These are phyloP conservation scores for Bombycilla garrulus DNA, from an alignment of 2,113 vertebrate genomes.

Conservation along the genomic window DNA sequence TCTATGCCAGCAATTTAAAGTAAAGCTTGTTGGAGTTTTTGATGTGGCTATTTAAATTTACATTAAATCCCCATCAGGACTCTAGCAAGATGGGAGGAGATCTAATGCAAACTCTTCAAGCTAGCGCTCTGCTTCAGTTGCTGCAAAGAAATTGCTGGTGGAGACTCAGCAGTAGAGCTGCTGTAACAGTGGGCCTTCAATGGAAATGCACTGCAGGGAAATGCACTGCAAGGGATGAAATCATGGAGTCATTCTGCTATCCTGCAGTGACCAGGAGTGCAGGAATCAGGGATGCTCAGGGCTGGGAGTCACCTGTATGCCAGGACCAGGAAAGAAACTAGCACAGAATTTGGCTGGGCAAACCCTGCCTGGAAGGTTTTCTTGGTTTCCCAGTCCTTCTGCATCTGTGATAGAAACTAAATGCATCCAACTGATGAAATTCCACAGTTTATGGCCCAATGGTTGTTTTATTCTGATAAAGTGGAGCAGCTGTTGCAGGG, in stretches of 20 bases:
- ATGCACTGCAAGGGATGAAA: neutral
- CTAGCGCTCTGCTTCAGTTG: neutral
- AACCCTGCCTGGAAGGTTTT: neutral
- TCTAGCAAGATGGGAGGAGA: neutral
- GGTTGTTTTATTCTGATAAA: neutral
- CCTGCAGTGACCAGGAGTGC: neutral
- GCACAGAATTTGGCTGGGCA: neutral
- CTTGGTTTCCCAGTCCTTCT: neutral
- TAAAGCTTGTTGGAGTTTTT: neutral
- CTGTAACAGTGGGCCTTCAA: rapidly evolving
- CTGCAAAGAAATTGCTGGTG: neutral
- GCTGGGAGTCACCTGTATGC: rapidly evolving
- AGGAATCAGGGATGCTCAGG: neutral
- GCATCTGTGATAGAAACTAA: neutral
- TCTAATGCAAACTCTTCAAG: neutral
- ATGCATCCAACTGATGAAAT: neutral
- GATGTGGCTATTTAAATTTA: neutral
- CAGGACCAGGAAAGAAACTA: neutral
- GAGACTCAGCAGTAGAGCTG: neutral
- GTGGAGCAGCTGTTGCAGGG: neutral
- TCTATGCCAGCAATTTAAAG: neutral
- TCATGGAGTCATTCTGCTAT: rapidly evolving
- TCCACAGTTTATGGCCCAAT: neutral
- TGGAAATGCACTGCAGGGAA: neutral
- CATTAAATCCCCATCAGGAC: neutral